Evolutionary conservation across 2,797 vertebrate species (phyloP).

Genomic region (Eleutherodactylus coqui): DNA sequence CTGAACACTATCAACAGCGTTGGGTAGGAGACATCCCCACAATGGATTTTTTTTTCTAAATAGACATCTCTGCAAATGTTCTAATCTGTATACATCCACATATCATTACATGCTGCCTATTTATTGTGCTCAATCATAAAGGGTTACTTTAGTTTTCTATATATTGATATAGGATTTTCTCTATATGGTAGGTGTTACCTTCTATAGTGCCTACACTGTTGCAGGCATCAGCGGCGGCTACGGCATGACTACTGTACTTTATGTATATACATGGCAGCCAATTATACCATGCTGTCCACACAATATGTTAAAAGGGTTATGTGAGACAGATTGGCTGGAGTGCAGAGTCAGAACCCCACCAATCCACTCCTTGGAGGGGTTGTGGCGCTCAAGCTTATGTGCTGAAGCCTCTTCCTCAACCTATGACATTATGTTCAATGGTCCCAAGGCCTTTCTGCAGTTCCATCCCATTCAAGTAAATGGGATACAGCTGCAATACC

Average conservation of each 20-base stretch:
- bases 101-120: background rate
- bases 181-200: background rate
- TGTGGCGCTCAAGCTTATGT: too few relatives aligned
- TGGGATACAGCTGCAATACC: too few relatives aligned
- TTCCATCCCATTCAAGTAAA: too few relatives aligned
- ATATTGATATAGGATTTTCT: too few relatives aligned
- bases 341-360: too few relatives aligned
- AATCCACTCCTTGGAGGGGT: too few relatives aligned
- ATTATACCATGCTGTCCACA: background rate
- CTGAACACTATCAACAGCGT: background rate
- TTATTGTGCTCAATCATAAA: background rate
- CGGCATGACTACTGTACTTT: background rate
- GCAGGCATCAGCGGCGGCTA: background rate
- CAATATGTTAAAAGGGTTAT: too few relatives aligned
- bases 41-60: background rate
- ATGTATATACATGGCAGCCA: background rate
- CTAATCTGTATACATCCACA: background rate
- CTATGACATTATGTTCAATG: too few relatives aligned
- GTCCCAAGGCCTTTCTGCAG: too few relatives aligned
- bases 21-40: background rate
- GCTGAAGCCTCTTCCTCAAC: too few relatives aligned
- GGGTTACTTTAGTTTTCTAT: too few relatives aligned
- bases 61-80: background rate
- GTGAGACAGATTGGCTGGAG: too few relatives aligned
- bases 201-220: background rate